These are phyloP conservation scores for Nothocercus julius DNA, from an alignment of 2,113 vertebrate genomes.

Conservation along the genomic window DNA sequence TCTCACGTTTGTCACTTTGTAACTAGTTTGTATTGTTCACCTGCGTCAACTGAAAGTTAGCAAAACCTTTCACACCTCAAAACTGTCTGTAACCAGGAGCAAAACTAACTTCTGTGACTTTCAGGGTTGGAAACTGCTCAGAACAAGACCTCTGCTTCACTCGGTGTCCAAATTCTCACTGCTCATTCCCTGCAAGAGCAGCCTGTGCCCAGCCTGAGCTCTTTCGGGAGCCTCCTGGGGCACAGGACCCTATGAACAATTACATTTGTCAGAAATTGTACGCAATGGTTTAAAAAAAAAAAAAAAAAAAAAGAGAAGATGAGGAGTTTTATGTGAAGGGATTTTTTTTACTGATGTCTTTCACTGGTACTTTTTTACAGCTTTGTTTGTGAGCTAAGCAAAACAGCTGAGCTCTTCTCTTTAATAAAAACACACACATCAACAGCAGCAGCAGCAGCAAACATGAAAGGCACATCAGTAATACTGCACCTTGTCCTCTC, in stretches of 20 bases:
- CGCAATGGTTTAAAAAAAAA: background rate
- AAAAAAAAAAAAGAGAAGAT: background rate
- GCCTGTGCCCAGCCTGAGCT: background rate
- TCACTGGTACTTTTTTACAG: background rate
- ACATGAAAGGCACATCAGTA: background rate
- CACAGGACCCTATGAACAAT: background rate
- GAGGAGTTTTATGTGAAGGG: background rate
- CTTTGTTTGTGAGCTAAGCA: background rate
- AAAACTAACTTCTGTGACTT: background rate
- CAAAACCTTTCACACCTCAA: background rate
- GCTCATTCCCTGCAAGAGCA: background rate
- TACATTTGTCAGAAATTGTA: background rate
- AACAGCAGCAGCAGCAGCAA: background rate
- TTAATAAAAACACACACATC: background rate
- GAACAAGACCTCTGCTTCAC: background rate
- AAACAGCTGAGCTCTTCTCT: background rate
- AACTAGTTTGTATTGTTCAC: rapidly evolving
- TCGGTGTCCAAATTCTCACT: background rate
- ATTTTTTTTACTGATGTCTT: background rate
- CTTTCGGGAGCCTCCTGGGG: background rate
- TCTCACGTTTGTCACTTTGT: background rate
- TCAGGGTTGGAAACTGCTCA: background rate
- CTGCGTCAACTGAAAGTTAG: background rate
- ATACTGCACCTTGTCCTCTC: background rate
- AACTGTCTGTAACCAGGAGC: background rate